Evolutionary conservation across 2,113 vertebrate genomes (phyloP).

Genomic region (Phyllostomus hastatus): DNA sequence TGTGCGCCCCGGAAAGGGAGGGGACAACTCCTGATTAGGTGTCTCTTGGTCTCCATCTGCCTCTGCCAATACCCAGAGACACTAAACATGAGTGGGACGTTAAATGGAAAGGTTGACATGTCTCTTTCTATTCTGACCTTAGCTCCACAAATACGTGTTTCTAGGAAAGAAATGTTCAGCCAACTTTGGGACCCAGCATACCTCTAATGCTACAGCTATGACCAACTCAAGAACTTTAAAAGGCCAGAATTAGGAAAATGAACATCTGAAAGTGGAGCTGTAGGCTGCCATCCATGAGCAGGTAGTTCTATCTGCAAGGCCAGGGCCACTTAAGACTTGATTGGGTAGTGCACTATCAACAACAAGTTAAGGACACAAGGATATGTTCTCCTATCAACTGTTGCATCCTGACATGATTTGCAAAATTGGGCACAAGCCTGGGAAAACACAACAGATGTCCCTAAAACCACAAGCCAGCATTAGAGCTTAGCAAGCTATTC

Average conservation of each 20-base stretch:
- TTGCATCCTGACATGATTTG: conserved; percentile 29
- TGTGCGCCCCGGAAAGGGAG: neutral
- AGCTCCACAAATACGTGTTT: conserved; percentile 41
- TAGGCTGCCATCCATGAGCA: conserved; percentile 42
- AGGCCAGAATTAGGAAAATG: conserved; percentile 61
- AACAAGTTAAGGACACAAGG: too few species aligned
- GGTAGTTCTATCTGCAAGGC: neutral
- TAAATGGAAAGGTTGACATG: neutral
- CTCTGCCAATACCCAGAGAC: neutral
- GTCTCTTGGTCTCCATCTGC: neutral
- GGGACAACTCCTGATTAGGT: neutral
- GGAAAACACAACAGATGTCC: conserved; percentile 43
- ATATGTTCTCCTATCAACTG: neutral
- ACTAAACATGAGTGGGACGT: neutral
- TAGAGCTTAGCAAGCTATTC: conserved; percentile 36
- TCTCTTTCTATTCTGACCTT: conserved; percentile 33
- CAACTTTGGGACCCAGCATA: conserved; percentile 43
- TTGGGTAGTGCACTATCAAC: too few species aligned
- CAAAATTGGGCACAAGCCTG: conserved; percentile 27
- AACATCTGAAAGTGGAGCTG: conserved; percentile 54
- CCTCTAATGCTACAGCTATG: conserved; percentile 40
- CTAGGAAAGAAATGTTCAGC: conserved; percentile 49
- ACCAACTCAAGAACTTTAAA: conserved; percentile 60
- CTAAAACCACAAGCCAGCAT: conserved; percentile 20
- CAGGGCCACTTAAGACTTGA: too few species aligned